Base-by-base conservation (phyloP, 2,797 vertebrate species). In the Dallia pectoralis region DNA sequence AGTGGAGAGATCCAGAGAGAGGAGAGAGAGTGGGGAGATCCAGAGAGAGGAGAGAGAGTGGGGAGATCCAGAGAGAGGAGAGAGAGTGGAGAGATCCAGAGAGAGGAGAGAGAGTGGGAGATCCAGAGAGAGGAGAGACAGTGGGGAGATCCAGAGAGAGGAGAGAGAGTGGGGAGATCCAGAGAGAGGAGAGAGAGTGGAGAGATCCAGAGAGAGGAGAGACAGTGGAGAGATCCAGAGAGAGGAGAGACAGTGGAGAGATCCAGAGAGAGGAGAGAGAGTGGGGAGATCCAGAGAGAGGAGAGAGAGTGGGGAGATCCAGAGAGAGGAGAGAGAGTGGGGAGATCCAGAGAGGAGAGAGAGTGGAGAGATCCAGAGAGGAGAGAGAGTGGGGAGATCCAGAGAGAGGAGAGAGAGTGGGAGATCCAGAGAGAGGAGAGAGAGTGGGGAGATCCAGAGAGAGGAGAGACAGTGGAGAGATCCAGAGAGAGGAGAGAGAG, bases 201-300 rank as follows among this genome's bases (percentile, higher is more conserved):
- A 81, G 71, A 67, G 84, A 86, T 74, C 75, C 74, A 14, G 63
- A 18, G 72, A 64, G 69, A 67, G 68, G 72, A 64, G 22, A 49
- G 25, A 47, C 15, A n/a, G 47, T 65, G 61, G 7, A 27, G 16
- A 48, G n/a, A n/a, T n/a, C 14, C 48, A 27, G 71, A 15, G 70
- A 19, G 51, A 4, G 8, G 36, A 11, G 62, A 25, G 15, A 19
- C 47, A 22, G 71, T 12, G 70, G n/a, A 40, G 4, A n/a, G 27
- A 48, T n/a, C 62, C 4, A 32, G 11, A 29, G 16, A 51, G 22
- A 33, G 62, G 33, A 5, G 29, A 30, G 29, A 18, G 62, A 18
- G 62, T 7, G 29, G 22, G 36, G 4, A 32, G 4, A 64, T n/a
- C n/a, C n/a, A n/a, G n/a, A n/a, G n/a, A n/a, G n/a, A n/a, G n/a